A percentile compares a stretch with the other conserved stretches of the same genome.
These are phyloP conservation scores for Myopa tessellatipennis DNA, from an alignment of 2,888 invertebrate genomes.

Conservation along the genomic window DNA sequence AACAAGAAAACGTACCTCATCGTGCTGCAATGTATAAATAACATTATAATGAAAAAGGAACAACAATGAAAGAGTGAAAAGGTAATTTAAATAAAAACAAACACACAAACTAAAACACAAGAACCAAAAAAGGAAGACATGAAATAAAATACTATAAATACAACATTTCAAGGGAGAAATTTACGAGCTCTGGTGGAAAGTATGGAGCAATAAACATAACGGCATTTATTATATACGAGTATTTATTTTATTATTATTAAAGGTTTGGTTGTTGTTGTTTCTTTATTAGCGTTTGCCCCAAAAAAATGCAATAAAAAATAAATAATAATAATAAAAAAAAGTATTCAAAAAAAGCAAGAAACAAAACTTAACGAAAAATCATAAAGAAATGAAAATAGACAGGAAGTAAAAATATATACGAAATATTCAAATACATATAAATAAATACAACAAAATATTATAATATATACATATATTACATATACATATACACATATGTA, in stretches of 20 bases:
- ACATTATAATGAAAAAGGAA: background rate
- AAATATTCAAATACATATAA: too few species aligned
- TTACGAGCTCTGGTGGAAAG: slow-evolving; percentile 30
- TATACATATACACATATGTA: too few species aligned
- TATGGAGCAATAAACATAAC: slow-evolving; percentile 13
- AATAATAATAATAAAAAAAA: too few species aligned
- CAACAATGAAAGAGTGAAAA: slow-evolving; percentile 2
- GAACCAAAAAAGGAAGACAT: too few species aligned
- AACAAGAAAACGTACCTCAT: background rate
- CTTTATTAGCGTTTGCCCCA: background rate
- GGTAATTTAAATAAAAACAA: slow-evolving; percentile 33
- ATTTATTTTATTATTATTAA: too few species aligned
- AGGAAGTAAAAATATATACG: too few species aligned
- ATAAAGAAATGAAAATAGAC: background rate
- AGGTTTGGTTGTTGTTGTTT: background rate
- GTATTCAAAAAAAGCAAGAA: background rate
- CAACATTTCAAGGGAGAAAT: background rate
- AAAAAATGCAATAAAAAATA: too few species aligned
- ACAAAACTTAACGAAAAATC: background rate
- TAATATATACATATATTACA: too few species aligned
- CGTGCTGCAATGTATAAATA: background rate
- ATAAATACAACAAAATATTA: too few species aligned
- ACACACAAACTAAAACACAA: slow-evolving; percentile 14
- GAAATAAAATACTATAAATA: too few species aligned
- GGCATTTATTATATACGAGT: too few species aligned